Evolutionary conservation across 2,888 invertebrate species (phyloP), one percentile per base, ranked within the genome.

Genomic region (Bellardia bayeri): DNA sequence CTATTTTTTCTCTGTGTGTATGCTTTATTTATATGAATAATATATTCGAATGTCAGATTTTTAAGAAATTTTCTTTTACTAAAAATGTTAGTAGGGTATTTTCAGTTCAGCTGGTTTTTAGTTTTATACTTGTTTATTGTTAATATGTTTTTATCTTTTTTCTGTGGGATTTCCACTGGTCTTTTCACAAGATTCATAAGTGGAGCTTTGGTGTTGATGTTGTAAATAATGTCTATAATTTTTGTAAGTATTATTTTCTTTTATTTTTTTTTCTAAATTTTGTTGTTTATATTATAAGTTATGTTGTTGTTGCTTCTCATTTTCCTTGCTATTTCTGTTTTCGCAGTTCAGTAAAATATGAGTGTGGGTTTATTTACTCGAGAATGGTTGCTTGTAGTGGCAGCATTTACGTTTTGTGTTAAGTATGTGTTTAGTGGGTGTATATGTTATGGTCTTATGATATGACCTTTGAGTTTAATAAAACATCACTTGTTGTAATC

Each of bases 201-300:
- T 45, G 40, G n/a, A 40, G 16, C 54, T 78, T 69, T 72, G 58
- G 56, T 79, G 83, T 71, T 83, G 71, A 72, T 84, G 78, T 84
- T 74, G 64, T 58, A 72, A 84, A 79, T 84, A 84, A 84, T 79
- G 58, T 72, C 16, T 33, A 61, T 68, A 84, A 79, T 68, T 72
- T 84, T 45, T 71, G 45, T 58, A 23, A 42, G 33, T 13, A 64
- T 54, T 37, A 30, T 72, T 72, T 42, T 72, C 9, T 51, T 16
- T 40, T 40, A 37, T 37, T 0, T 30, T 14, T 42, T 45, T 56
- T 66, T 69, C 72, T 72, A 84, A 78, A 78, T 84, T 71, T 64
- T 78, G 64, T 72, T 72, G 30, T 78, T 76, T 58, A 78, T 64
- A 42, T 40, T 66, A 40, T 40, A 64, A 40, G 23, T 51, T 54